Evolutionary conservation across 2,888 invertebrate genomes (phyloP), one percentile per base, ranked within the genome.

Genomic region (Embidobia sp.): DNA sequence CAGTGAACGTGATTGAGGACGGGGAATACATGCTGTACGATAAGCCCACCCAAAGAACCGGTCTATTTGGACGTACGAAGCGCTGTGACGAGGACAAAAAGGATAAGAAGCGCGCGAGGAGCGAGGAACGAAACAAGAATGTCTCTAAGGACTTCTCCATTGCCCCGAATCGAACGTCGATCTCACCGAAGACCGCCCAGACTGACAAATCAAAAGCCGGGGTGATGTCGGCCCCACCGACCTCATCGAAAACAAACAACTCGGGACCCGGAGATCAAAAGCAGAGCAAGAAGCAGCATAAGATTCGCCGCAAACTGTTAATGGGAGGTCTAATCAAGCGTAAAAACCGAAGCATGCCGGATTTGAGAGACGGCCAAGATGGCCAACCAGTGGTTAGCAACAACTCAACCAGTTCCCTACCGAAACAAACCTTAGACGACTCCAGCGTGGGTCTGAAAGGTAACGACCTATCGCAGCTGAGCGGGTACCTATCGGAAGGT

Each of bases 271-370:
- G 10, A 19, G 95, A 95, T 67, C 92, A 93, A 69, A 95, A 95
- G 85, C 92, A 93, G 15, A 94, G 94, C 49, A 97, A 97, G 86
- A 97, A 97, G 81, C 97, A 97, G 86, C 97, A 97, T 85, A 97
- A 97, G 90, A 96, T 97, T 42, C 91, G 97, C 19, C 91, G 97
- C 84, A 97, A 97, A 88, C 89, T 97, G 1, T 87, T 97, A 4
- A 97, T 97, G 96, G 97, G 97, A 8, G 97, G 97, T 1, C 90
- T 97, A 55, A 96, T 97, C 55, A 92, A 95, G 74, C 91, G 97
- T 22, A 97, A 97, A 88, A 97, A 97, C 86, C 92, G 97, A 79
- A 96, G 96, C 61, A 96, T 97, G 96, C 97, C 97, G 0, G 97
- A 97, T 90, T 90, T 97, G 48, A 94, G 97, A 0, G 97, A 97